phyloP scores from a whole-genome alignment of 35 echinoderm and acorn worm genomes.

The Ophioderma brevispina region DNA sequence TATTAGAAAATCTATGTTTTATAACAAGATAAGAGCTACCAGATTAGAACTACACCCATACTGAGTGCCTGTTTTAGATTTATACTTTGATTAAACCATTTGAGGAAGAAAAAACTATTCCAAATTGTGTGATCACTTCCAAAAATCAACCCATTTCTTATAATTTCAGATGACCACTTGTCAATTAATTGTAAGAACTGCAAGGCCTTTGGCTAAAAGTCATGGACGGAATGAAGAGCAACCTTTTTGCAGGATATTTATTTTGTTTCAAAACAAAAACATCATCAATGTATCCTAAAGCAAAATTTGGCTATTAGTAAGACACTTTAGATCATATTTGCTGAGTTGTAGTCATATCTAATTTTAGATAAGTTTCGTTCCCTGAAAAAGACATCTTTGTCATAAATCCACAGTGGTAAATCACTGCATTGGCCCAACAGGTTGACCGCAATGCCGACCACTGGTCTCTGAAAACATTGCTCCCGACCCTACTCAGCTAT shows the following conservation, averaged over 20 bases:
- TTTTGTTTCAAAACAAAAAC: neutral
- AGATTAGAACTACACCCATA: neutral
- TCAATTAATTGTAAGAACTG: no score
- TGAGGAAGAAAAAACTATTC: neutral
- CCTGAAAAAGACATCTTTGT: constrained; percentile 1
- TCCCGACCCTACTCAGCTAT: no score
- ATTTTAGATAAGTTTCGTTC: neutral
- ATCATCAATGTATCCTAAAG: neutral
- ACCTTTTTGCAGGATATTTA: neutral
- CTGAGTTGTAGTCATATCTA: neutral
- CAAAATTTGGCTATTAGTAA: neutral
- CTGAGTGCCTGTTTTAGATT: neutral
- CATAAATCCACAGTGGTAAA: neutral
- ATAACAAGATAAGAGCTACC: neutral
- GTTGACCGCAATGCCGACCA: neutral
- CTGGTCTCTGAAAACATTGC: neutral
- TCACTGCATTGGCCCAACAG: neutral
- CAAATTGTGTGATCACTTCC: no score
- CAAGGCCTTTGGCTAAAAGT: no score
- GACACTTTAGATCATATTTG: neutral
- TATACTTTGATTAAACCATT: neutral
- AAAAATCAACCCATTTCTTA: no score
- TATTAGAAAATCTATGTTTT: neutral
- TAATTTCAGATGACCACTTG: no score
- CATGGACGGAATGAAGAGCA: constrained; percentile 1